Evolutionary conservation across 2,797 vertebrate genomes (phyloP).

Genomic region (Peromyscus attwateri): DNA sequence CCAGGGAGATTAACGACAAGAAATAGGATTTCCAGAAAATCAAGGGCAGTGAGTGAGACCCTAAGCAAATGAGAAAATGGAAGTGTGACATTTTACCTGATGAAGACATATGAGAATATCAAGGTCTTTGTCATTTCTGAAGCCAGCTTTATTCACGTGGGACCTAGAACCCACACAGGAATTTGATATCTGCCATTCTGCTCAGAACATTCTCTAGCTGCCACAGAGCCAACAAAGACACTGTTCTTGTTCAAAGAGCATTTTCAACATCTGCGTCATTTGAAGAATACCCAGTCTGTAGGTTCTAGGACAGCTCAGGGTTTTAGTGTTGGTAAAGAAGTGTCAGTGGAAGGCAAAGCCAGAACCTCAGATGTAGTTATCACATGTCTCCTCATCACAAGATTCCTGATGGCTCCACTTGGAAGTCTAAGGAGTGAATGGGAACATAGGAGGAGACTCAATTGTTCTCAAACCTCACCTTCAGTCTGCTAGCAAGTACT

Average conservation of each 20-base stretch:
- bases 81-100: not conserved
- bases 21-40: slow-evolving; percentile 48
- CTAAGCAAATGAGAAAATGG: slow-evolving; percentile 10
- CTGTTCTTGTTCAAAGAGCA: not conserved
- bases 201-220: not conserved
- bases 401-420: not conserved
- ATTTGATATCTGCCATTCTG: not conserved
- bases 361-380: not conserved
- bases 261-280: not conserved
- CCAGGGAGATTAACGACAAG: slow-evolving; percentile 16
- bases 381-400: too few species aligned
- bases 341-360: not conserved
- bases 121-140: not conserved
- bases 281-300: not conserved
- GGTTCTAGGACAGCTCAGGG: not conserved
- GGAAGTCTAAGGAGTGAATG: not conserved
- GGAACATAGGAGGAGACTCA: not conserved
- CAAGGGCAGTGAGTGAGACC: not conserved
- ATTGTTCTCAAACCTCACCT: not conserved
- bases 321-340: not conserved
- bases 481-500: not conserved
- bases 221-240: not conserved
- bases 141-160: not conserved
- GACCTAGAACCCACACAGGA: not conserved
- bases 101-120: not conserved